Evolutionary conservation across 2,113 vertebrate genomes (phyloP), one percentile per base, ranked within the genome.

Genomic region (Marcusenius ussheri): DNA sequence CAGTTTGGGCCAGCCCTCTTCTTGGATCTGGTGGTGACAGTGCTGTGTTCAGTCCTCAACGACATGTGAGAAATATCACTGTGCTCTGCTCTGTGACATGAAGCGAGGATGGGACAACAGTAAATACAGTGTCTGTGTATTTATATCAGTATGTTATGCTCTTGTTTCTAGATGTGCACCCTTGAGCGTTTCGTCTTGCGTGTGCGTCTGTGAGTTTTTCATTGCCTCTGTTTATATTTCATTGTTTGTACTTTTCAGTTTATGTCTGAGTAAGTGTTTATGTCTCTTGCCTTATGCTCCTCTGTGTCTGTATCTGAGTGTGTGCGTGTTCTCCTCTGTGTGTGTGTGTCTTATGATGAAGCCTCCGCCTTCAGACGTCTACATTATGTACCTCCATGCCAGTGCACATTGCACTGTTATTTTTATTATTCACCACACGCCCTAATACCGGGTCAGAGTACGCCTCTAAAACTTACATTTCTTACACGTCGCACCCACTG

Each of bases 171-270:
- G 74, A 19, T 7, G 35, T 35, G 74, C 3, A 19, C 35, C 35
- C 74, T 80, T 80, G 15, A 80, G 35, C 74, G 0, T 80, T 42
- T 21, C 31, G 39, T 42, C 8, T 50, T 58, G 90, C 27, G 45
- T 84, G 35, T 58, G 74, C 47, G 31, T 66, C 24, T 50, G 19
- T 50, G 80, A 66, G 74, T 51, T 10, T 80, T 66, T 89, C 50
- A 88, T 21, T 88, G 89, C 46, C 77, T 87, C 39, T 80, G 74
- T 80, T 80, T 80, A 42, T 80, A 42, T 80, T 80, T 85, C 83
- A 49, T 49, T 85, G 83, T 85, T 80, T 85, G 83, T 85, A 46
- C 83, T 49, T 46, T 85, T 80, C 35, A 80, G 74, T 80, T 80
- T 42, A 80, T 42, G 74, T 80, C 74, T 80, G 5, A 42, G 74